Base-by-base conservation (phyloP, 2,113 vertebrate genomes). In the Xenopus laevis region DNA sequence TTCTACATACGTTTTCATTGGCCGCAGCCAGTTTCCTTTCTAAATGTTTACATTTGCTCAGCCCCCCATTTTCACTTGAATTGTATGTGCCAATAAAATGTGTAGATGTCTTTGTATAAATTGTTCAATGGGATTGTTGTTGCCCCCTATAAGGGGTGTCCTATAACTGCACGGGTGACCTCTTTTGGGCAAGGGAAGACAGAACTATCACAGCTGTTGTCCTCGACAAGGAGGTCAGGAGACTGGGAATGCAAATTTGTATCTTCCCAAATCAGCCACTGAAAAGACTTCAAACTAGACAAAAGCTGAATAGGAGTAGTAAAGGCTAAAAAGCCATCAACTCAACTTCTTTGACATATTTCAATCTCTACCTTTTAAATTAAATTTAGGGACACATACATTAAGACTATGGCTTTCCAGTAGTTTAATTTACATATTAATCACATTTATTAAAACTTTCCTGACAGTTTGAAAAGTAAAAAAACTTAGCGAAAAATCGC, bases 191-290 rank as follows among this genome's bases (percentile, higher is more conserved):
- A 64, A 65, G 59, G 67, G n/a, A 74, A 58, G 53, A 65, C 61
- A 70, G 61, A 21, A 65, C 61, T 75, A 77, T 77, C 59, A 70
- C 67, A 77, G 74, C 74, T 77, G 74, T 18, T 70, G 50, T 69
- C 67, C 59, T 77, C 60, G 46, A 64, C 55, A 59, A 77, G 27
- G 67, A 23, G 74, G 66, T 77, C 74, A 77, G 59, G 59, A 64
- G 59, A 67, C 30, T 45, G n/a, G 18, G 53, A 27, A 60, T 21
- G 60, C 59, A 15, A 55, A 52, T 46, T 76, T 76, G 62, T 76
- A 76, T 68, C 58, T 69, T 76, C 59, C 46, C 66, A 70, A 45
- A 64, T 69, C 62, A 69, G 13, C n/a, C 11, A 40, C 11, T 76
- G 58, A 63, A 76, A 64, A 69, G 73, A 6, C 50, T 63, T 33